Evolutionary conservation across 1,140 invertebrate species (phyloP), one percentile per base, ranked within the genome.

Genomic region (Drosophila obscura): DNA sequence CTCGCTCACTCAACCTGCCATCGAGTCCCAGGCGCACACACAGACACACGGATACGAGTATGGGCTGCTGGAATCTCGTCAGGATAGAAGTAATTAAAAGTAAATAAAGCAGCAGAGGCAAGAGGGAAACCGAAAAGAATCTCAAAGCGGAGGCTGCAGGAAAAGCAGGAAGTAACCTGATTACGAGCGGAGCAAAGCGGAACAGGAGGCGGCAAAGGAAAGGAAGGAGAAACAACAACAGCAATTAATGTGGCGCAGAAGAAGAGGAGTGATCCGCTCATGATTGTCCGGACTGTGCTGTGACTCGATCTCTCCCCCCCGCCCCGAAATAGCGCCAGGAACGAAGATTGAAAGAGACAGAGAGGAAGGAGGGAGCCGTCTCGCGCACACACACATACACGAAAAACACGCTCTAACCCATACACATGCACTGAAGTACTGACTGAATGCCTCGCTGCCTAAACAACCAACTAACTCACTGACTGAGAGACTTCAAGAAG

Each of bases 381-480:
- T 19, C 43, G 44, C 50, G 48, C 49, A 60, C 46, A 51, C 45
- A 51, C 11, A 5, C 35, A 61, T 48, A 77, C 16, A 60, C 22
- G 62, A 8, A 31, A 59, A 64, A 68, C 19, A 45, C 68, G 58
- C 52, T 73, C 69, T 52, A 48, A 73, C 48, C 35, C 64, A 76
- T 24, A 69, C 73, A 76, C 73, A 75, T 73, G 74, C 78, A 88
- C 78, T 88, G 83, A 87, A 78, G 83, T 88, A 87, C 83, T 87
- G 82, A 87, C 82, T 87, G 82, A 87, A 87, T 76, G 82, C 82
- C 82, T 87, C 71, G 82, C 83, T 87, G 82, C 82, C 82, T 87
- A 87, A 80, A 71, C 63, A 85, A 82, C 62, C 65, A 87, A 85
- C 82, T 87, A 85, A 85, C 82, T 87, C 83, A 87, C 82, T 87